Evolutionary conservation across 2,888 invertebrate species (phyloP).

Genomic region (Choristoneura rosaceana): DNA sequence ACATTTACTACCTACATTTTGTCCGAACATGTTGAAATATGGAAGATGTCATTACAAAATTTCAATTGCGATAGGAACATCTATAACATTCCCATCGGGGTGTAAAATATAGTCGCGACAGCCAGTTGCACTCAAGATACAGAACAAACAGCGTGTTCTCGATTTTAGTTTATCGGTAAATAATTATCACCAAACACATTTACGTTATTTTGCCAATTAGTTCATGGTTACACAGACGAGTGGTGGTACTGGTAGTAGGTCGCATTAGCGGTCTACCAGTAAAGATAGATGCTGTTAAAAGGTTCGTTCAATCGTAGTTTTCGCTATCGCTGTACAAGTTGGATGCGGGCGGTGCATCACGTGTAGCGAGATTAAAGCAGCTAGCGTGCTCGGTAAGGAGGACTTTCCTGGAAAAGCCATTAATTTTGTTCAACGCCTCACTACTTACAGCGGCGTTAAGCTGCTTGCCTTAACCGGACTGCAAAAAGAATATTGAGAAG

Average conservation of each 20-base stretch:
- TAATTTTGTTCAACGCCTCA: constrained; percentile 74
- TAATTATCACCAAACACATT: too few species aligned
- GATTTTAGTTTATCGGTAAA: too few species aligned
- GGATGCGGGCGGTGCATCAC: constrained; percentile 57
- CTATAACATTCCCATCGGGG: too few species aligned
- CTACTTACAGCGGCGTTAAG: constrained; percentile 66
- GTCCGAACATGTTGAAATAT: too few species aligned
- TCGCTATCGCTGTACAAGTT: constrained; percentile 36
- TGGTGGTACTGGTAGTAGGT: neutral
- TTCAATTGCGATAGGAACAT: too few species aligned
- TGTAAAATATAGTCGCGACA: too few species aligned
- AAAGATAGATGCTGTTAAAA: constrained; percentile 10
- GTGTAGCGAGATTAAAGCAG: constrained; percentile 63
- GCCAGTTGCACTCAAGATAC: too few species aligned
- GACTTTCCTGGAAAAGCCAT: constrained; percentile 61
- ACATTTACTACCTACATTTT: too few species aligned
- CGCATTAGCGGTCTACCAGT: neutral
- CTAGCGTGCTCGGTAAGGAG: constrained; percentile 56
- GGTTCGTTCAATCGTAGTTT: constrained; percentile 19
- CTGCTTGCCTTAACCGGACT: constrained; percentile 57
- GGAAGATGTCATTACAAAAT: too few species aligned
- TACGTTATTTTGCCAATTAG: neutral
- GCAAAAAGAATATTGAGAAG: constrained; percentile 64
- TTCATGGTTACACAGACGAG: neutral
- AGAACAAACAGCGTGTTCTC: too few species aligned